A percentile compares a stretch with the other conserved stretches of the same genome.
These are phyloP conservation scores for Leucania comma DNA, from an alignment of 2,888 invertebrate species.

Conservation along the genomic window DNA sequence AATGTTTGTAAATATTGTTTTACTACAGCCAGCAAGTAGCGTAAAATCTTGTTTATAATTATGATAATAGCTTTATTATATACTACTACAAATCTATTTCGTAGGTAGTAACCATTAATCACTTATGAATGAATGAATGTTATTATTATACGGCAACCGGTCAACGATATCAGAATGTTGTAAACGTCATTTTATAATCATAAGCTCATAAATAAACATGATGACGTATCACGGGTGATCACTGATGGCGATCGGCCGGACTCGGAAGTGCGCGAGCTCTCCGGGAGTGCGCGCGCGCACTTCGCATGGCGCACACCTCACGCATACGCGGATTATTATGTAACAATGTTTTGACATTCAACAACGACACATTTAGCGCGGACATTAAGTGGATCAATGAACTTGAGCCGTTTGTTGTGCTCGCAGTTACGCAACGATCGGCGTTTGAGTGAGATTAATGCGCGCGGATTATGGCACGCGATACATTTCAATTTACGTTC, in stretches of 20 bases:
- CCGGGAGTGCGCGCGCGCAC: constrained; percentile 71
- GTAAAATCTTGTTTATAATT: constrained; percentile 90
- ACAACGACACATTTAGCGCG: constrained; percentile 89
- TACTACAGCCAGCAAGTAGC: constrained; percentile 84
- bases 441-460: constrained; percentile 90
- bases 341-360: constrained; percentile 90
- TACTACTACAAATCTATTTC: constrained; percentile 87
- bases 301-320: constrained; percentile 65
- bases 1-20: constrained; percentile 83
- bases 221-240: constrained; percentile 84
- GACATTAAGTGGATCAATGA: constrained; percentile 90
- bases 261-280: constrained; percentile 72
- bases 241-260: constrained; percentile 59
- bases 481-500: constrained; percentile 90
- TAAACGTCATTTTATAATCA: constrained; percentile 90
- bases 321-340: constrained; percentile 85
- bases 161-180: constrained; percentile 88
- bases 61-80: constrained; percentile 88
- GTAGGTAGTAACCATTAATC: constrained; percentile 88
- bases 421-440: constrained; percentile 87
- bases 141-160: constrained; percentile 87
- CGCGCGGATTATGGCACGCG: constrained; percentile 90
- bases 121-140: constrained; percentile 88
- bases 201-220: constrained; percentile 89
- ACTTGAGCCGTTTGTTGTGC: constrained; percentile 88